Evolutionary conservation across 2,888 invertebrate species (phyloP).

Genomic region (Pyrrhosoma nymphula): DNA sequence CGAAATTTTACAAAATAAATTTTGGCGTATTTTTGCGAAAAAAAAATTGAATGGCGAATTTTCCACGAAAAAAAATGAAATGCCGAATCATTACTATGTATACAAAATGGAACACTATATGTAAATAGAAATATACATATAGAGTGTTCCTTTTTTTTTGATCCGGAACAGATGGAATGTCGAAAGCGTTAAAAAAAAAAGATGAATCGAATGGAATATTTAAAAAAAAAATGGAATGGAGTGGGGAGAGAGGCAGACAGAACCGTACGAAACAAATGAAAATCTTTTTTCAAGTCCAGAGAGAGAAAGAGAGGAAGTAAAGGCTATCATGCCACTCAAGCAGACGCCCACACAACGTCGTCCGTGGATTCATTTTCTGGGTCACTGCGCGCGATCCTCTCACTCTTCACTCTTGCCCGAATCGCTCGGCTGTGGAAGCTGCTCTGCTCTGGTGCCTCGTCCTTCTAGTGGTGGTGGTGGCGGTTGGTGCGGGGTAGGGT

Average conservation of each 20-base stretch:
- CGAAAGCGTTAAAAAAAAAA: no score
- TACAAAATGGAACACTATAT: no score
- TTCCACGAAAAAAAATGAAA: background rate
- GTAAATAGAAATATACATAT: no score
- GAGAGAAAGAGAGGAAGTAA: background rate
- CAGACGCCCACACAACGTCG: background rate
- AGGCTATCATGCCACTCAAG: background rate
- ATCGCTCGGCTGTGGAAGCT: background rate
- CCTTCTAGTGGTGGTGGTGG: no score
- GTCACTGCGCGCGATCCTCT: constrained; percentile 34
- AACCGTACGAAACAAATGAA: background rate
- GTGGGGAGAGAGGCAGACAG: background rate
- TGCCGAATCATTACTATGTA: no score
- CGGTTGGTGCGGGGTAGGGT: background rate
- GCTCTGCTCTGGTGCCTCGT: no score
- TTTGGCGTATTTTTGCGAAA: no score
- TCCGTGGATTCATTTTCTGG: constrained; percentile 44
- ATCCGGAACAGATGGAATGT: background rate
- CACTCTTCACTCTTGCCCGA: background rate
- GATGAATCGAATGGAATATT: background rate
- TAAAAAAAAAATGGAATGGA: background rate
- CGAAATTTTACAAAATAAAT: background rate
- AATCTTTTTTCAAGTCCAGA: background rate
- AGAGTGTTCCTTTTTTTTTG: no score
- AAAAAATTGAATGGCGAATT: no score